Evolutionary conservation across 2,888 invertebrate species (phyloP), one percentile per base, ranked within the genome.

Genomic region (Cremastinae sp.): DNA sequence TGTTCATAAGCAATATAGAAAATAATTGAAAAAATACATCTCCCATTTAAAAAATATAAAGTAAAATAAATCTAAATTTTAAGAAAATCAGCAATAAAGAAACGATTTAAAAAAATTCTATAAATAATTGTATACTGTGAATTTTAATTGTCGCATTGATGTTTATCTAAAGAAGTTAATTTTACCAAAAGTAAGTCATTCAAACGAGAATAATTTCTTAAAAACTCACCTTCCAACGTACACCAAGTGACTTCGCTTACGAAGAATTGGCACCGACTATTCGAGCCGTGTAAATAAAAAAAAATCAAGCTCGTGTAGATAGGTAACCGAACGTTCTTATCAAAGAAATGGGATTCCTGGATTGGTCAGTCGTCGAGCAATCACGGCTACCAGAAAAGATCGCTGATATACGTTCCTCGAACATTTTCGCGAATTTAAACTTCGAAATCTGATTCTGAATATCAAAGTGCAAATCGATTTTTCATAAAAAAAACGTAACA

Each of bases 321-420:
- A 70, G n/a, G 35, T 35, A 51, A 68, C 22, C 55, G 45, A 22
- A 22, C 22, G 18, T 12, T 28, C 64, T 79, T 79, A 79, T 77
- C 74, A 55, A 43, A 12, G 14, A 20, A 51, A 69, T 37, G 43
- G 43, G 53, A 51, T 41, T 47, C 74, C 59, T 49, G 28, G 69
- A 74, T 76, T 61, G 65, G 78, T 74, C 79, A 75, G 59, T 68
- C 53, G 59, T 53, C 51, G 10, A 55, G 55, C 62, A 56, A 72
- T 72, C 71, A 45, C 41, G 2, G 5, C 39, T 47, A 12, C 53
- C 39, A 45, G 56, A 22, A 56, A 16, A 20, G 41, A 68, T 61
- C 43, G 14, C 14, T 47, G 58, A 56, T 51, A n/a, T n/a, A 39
- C 51, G 41, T 20, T 12, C 4, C 20, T 3, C 10, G 9, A 28